phyloP scores from a whole-genome alignment of 2,113 vertebrate genomes.

The Procapra przewalskii region DNA sequence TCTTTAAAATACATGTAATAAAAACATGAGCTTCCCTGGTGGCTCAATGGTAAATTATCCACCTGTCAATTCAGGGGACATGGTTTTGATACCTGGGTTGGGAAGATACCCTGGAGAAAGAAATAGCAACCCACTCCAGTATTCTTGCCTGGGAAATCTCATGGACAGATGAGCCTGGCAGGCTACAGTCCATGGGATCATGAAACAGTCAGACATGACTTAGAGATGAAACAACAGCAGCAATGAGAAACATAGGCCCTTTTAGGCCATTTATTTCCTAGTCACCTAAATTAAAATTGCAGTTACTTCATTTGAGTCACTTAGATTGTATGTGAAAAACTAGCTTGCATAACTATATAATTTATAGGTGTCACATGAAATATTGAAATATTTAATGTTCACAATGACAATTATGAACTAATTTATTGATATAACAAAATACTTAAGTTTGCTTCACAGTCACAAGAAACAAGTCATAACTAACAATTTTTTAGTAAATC shows the following conservation, averaged over 20 bases:
- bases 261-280: not conserved
- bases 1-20: not conserved
- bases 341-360: not conserved
- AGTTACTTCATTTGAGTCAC: not conserved
- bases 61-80: not conserved
- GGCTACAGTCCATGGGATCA: not conserved
- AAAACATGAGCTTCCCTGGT: not conserved
- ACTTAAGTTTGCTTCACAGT: not conserved
- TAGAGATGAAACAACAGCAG: not conserved
- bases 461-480: not conserved
- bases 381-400: not conserved
- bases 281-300: not conserved
- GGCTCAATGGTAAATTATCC: not conserved
- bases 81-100: not conserved
- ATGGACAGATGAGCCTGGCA: not conserved
- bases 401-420: not conserved
- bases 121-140: not conserved
- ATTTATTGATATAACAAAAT: not conserved
- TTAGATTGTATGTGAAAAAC: not conserved
- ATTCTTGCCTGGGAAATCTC: not conserved
- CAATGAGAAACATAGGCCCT: not conserved
- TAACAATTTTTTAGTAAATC: not conserved
- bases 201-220: not conserved
- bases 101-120: not conserved
- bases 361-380: not conserved